A percentile compares a stretch with the other conserved stretches of the same genome.
phyloP scores from a whole-genome alignment of 1,140 invertebrate species.

The Medauroidea extradentata region DNA sequence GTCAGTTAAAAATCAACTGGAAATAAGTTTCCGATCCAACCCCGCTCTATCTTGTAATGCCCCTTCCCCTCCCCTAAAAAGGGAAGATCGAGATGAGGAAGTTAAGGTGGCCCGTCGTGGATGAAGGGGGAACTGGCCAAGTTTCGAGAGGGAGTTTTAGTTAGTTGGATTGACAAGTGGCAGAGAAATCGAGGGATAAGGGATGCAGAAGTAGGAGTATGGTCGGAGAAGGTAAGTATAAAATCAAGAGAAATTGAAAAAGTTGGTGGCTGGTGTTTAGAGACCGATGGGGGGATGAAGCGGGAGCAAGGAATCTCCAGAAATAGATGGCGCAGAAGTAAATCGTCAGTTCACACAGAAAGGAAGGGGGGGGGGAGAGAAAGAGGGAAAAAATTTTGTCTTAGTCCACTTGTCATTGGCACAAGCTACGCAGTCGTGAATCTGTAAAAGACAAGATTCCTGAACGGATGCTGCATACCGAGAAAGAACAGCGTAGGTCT shows the following conservation, averaged over 20 bases:
- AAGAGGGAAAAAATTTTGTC: too few relatives aligned
- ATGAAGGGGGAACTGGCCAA: neutral
- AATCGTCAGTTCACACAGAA: neutral
- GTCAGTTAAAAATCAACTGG: constrained; percentile 9
- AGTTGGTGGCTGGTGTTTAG: neutral
- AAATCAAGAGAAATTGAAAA: constrained; percentile 9
- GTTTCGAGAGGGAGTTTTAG: constrained; percentile 7
- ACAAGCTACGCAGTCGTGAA: too few relatives aligned
- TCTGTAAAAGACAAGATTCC: too few relatives aligned
- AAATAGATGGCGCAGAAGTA: neutral
- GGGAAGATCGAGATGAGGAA: neutral
- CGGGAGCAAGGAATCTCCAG: neutral
- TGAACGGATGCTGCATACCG: too few relatives aligned
- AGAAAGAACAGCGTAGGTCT: too few relatives aligned
- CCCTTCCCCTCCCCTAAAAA: neutral
- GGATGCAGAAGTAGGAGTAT: too few relatives aligned
- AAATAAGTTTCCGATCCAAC: constrained; percentile 4
- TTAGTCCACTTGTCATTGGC: too few relatives aligned
- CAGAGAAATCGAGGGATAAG: neutral
- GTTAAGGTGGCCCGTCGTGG: neutral
- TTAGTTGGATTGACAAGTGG: constrained; percentile 14
- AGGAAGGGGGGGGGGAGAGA: too few relatives aligned
- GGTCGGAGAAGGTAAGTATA: neutral
- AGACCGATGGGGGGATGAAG: neutral
- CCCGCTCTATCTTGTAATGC: neutral